These are phyloP conservation scores for Slavum lentiscoides DNA, from an alignment of 2,888 invertebrate genomes.

Conservation along the genomic window DNA sequence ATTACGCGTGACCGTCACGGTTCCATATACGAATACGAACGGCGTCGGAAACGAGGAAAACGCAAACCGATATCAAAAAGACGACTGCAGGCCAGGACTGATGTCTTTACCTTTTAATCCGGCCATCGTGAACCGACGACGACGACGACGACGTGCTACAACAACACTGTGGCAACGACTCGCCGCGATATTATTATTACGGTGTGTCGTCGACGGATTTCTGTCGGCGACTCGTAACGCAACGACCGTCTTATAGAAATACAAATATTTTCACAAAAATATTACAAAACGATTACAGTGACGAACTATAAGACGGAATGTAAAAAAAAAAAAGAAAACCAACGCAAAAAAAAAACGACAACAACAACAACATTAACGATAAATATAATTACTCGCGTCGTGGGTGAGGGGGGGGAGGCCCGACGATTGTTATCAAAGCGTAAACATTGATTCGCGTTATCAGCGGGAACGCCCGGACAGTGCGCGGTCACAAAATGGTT, in stretches of 20 bases:
- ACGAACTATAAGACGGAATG: no score
- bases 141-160: background rate
- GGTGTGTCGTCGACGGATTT: background rate
- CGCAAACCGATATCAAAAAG: no score
- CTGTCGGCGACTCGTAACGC: background rate
- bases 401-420: no score
- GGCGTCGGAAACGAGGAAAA: no score
- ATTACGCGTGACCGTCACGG: no score
- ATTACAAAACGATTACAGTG: no score
- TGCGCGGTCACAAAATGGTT: no score
- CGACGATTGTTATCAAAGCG: background rate
- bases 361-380: background rate
- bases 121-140: conserved; percentile 12
- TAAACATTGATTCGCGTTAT: background rate
- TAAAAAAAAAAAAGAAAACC: background rate
- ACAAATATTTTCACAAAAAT: background rate
- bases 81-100: no score
- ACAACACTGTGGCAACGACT: no score
- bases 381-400: no score
- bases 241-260: background rate
- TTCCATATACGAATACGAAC: no score
- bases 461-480: background rate
- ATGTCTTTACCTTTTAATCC: conserved; percentile 44
- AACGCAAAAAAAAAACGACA: background rate
- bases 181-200: no score